Evolutionary conservation across 2,113 vertebrate genomes (phyloP).

Genomic region (Microtus pennsylvanicus): DNA sequence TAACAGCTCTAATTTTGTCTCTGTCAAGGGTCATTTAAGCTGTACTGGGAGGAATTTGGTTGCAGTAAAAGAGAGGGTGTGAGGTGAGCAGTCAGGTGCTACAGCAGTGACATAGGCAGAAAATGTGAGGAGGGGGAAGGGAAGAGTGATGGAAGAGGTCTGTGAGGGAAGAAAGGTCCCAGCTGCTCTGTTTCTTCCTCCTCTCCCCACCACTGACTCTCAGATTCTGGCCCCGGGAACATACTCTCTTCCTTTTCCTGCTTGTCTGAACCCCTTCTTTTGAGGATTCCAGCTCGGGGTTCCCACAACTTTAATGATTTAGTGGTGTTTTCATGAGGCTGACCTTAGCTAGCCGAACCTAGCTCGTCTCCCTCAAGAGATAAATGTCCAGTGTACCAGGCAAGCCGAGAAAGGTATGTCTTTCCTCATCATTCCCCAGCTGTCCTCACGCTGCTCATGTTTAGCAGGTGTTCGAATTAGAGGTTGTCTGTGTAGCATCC

Average conservation of each 20-base stretch:
- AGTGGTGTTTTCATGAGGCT: not conserved
- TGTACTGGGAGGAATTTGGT: constrained; percentile 17
- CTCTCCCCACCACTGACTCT: not conserved
- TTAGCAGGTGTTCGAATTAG: too few relatives aligned
- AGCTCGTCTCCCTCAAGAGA: not conserved
- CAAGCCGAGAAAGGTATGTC: not conserved
- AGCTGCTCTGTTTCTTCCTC: not conserved
- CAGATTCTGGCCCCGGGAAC: not conserved
- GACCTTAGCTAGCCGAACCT: not conserved
- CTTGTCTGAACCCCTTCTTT: not conserved
- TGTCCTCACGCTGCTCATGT: not conserved
- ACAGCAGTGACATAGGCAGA: not conserved
- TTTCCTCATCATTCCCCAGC: not conserved
- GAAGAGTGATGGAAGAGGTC: not conserved
- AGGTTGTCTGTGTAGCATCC: too few relatives aligned
- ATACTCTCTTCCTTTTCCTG: not conserved
- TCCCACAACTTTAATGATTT: not conserved
- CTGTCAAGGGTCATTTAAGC: not conserved
- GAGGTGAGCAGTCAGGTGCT: not conserved
- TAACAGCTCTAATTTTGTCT: not conserved
- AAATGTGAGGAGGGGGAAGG: not conserved
- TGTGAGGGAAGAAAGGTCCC: not conserved
- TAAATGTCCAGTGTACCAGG: not conserved
- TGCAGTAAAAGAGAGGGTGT: not conserved
- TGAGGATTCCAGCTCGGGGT: not conserved